Base-by-base conservation (phyloP, 2,888 invertebrate genomes). In the Meliscaeva auricollis region DNA sequence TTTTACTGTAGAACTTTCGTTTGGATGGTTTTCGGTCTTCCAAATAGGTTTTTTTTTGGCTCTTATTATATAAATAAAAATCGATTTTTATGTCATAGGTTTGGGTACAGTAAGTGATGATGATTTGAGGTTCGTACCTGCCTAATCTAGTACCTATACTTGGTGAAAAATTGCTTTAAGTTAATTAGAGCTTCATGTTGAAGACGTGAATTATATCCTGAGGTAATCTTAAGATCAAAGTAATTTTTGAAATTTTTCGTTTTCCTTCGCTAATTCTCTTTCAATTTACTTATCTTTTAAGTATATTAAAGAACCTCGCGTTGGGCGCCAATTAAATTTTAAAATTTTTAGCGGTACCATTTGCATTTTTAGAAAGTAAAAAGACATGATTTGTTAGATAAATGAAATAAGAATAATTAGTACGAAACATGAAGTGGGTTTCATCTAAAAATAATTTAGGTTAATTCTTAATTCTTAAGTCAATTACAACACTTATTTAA, bases 11-110 rank as follows among this genome's bases (percentile, higher is more conserved):
- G 22, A 26, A 46, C 7, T 5, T 46, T 44, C 30, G 62, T 32
- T 56, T 0, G 38, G n/a, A 66, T 72, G 48, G 56, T 50, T 50
- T 56, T 38, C 9, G 41, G 32, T 11, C 15, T 20, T 44, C n/a
- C 22, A n/a, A 11, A n/a, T 20, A 22, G 3, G 8, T 7, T 26
- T 35, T 32, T 32, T 32, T 38, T 7, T 38, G 41, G 17, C 17
- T 56, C 66, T 66, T 48, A 8, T n/a, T 48, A 73, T 66, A 62
- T 48, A 22, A 64, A 66, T 64, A 48, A 58, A 35, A 48, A 78
- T 78, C 22, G 62, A 72, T 78, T 78, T 72, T 69, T 9, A 22
- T 44, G 26, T 15, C 7, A 1, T 0, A 44, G 26, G 17, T 3
- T 17, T 35, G 13, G 35, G 20, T 7, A 8, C 0, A 17, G 6